Base-by-base conservation (phyloP, 2,797 vertebrate genomes). In the Protosalanx chinensis region DNA sequence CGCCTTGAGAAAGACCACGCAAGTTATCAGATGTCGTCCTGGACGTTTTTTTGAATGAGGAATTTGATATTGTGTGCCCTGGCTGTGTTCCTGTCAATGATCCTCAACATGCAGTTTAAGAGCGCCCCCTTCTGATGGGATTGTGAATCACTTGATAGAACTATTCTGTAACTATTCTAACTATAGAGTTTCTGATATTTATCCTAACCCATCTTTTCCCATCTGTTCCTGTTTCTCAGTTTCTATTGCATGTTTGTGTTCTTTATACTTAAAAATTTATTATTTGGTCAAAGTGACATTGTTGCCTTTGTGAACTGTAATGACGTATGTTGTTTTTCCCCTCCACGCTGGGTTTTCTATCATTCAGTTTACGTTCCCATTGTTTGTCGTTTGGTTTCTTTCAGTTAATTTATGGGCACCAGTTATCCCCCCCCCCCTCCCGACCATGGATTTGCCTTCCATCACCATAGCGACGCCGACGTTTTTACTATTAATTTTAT, bases 381-480 rank as follows among this genome's bases (percentile, higher is more conserved):
- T 86, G n/a, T 66, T 51, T 51, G 29, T 67, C 23, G 5, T 90
- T 66, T 70, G 64, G 72, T 75, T 72, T 79, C 67, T 93, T 93
- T 87, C 92, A 94, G 93, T 94, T 94, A 91, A 93, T 92, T 93
- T 93, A 88, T 92, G 92, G 90, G 61, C 81, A 81, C 86, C 6
- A 74, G 33, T 56, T 56, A 53, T n/a, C 41, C 41, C 7, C 41
- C 37, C 37, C 37, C 10, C 35, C 7, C 67, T 12, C 61, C 88
- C 81, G 79, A 87, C 88, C 88, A 78, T 72, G 91, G 92, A 92
- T 89, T 85, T 91, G 85, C 89, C 88, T 85, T 90, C 84, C 91
- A 90, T 91, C 92, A 85, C 84, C 87, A 88, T 91, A 83, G 84
- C 87, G 82, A 78, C 81, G 65, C 75, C 88, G 79, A 79, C 84